Evolutionary conservation across 1,140 invertebrate species (phyloP).

Genomic region (Paraescarpia echinospica): DNA sequence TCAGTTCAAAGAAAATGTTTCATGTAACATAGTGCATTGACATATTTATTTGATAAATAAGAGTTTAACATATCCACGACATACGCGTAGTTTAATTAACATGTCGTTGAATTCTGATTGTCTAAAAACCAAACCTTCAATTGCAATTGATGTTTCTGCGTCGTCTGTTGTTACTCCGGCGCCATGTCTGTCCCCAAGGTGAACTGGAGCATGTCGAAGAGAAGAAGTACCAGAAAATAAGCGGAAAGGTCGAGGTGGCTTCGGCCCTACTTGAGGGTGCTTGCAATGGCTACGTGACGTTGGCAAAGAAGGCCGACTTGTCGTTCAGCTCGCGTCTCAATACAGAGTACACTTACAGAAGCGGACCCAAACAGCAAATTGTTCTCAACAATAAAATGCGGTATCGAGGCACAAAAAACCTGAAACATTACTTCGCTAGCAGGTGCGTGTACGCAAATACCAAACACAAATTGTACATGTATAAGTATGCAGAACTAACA

Average conservation of each 20-base stretch:
- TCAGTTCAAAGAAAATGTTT: too few relatives aligned
- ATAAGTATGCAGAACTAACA: neutral
- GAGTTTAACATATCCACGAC: too few relatives aligned
- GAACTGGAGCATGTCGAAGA: neutral
- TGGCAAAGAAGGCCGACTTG: constrained; percentile 11
- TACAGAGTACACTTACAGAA: constrained; percentile 37
- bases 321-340: constrained; percentile 29
- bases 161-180: too few relatives aligned
- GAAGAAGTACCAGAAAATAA: neutral
- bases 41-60: too few relatives aligned
- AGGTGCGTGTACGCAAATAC: constrained; percentile 34
- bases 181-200: neutral
- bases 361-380: constrained; percentile 8
- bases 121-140: too few relatives aligned
- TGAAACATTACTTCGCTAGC: constrained; percentile 34
- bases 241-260: neutral
- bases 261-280: neutral
- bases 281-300: neutral
- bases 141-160: too few relatives aligned
- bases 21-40: too few relatives aligned
- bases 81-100: too few relatives aligned
- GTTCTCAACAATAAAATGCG: constrained; percentile 32
- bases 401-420: constrained; percentile 37
- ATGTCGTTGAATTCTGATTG: too few relatives aligned
- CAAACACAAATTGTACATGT: neutral